phyloP scores from a whole-genome alignment of 2,113 vertebrate species.

The Callipepla californica region DNA sequence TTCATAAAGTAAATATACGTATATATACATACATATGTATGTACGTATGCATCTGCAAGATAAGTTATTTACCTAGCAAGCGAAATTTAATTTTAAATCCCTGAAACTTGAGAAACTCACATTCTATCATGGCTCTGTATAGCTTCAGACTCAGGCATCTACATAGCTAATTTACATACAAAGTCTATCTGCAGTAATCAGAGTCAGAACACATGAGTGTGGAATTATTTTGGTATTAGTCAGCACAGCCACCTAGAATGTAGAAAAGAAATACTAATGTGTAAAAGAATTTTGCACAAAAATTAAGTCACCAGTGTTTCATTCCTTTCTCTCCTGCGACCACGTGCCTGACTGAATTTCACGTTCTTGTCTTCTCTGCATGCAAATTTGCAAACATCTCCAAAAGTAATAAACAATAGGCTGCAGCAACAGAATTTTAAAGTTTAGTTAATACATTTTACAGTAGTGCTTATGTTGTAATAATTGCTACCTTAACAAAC shows the following conservation, averaged over 20 bases:
- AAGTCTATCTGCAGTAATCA: neutral
- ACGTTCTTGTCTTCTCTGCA: neutral
- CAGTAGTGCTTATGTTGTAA: rapidly evolving
- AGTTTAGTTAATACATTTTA: neutral
- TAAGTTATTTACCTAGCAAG: neutral
- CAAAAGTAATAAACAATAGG: neutral
- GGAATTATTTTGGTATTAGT: neutral
- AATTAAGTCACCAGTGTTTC: neutral
- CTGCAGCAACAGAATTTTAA: neutral
- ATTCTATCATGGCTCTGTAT: neutral
- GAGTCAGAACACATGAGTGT: neutral
- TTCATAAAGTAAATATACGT: neutral
- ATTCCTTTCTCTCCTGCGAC: neutral
- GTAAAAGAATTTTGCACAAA: neutral
- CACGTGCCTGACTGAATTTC: neutral
- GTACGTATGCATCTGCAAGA: neutral
- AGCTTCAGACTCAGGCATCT: neutral
- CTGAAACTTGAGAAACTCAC: neutral
- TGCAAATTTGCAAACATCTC: neutral
- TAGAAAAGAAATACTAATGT: neutral
- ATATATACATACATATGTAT: too few species aligned
- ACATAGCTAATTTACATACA: neutral
- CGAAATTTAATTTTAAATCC: neutral
- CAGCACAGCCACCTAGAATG: neutral
- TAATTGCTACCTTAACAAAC: neutral